phyloP scores from a whole-genome alignment of 53 echinoderm and acorn worm species.

The Stichopus horrens region DNA sequence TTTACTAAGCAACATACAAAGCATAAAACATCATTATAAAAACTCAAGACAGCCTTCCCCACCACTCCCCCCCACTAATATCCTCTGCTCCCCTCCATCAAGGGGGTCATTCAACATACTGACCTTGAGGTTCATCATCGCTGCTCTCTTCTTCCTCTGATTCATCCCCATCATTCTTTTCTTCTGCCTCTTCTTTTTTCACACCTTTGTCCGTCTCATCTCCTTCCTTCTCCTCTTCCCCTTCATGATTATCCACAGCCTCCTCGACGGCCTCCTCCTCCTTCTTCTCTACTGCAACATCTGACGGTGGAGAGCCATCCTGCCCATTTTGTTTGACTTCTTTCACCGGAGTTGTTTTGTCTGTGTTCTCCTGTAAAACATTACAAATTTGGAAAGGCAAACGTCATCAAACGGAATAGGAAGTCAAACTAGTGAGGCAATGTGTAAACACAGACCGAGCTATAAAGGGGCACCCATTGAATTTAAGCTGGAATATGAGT shows the following conservation, averaged over 20 bases:
- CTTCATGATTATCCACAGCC: conserved; percentile 7
- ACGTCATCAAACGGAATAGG: neutral
- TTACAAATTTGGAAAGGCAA: neutral
- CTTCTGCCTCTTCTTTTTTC: conserved; percentile 13
- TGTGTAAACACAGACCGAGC: too few species aligned
- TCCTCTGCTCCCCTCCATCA: too few species aligned
- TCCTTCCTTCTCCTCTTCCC: conserved; percentile 11
- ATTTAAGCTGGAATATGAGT: too few species aligned
- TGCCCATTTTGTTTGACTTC: conserved; percentile 39
- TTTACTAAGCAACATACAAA: too few species aligned
- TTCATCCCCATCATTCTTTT: conserved; percentile 47
- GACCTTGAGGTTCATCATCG: conserved; percentile 65
- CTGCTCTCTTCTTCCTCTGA: conserved; percentile 53
- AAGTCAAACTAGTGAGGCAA: too few species aligned
- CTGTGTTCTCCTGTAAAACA: conserved; percentile 7
- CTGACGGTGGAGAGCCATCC: conserved; percentile 39
- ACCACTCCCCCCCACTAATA: too few species aligned
- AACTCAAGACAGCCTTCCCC: too few species aligned
- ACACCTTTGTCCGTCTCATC: conserved; percentile 44
- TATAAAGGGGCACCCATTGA: too few species aligned
- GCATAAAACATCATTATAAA: too few species aligned
- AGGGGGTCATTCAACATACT: neutral
- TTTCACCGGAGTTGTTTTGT: conserved; percentile 24
- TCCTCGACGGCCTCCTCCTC: neutral
- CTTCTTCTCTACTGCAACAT: neutral